Percentiles rank a stretch among this genome's conserved stretches.
These are phyloP conservation scores for Ruditapes philippinarum DNA, from an alignment of 1,140 invertebrate genomes.

Conservation along the genomic window DNA sequence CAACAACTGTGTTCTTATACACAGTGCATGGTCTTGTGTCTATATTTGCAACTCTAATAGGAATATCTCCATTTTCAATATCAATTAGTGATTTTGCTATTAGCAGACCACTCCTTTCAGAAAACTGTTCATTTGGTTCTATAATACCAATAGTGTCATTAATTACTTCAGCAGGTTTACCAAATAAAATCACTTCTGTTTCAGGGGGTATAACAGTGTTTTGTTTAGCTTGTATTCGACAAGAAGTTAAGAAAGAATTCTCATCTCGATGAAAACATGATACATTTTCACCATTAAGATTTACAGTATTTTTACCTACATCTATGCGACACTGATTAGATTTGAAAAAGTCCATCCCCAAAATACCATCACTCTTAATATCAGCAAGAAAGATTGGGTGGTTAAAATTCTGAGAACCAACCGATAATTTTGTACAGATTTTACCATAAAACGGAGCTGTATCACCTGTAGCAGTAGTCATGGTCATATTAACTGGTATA, in stretches of 20 bases:
- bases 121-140: neutral
- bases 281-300: neutral
- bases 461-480: slow-evolving; percentile 40
- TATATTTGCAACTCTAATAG: slow-evolving; percentile 10
- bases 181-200: neutral
- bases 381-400: neutral
- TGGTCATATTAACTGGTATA: slow-evolving; percentile 2
- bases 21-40: neutral
- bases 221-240: neutral
- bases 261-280: neutral
- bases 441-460: slow-evolving; percentile 1
- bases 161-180: neutral
- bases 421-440: neutral
- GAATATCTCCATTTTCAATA: neutral
- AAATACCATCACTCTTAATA: slow-evolving; percentile 33
- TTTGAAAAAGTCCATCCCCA: slow-evolving; percentile 21
- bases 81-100: neutral
- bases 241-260: neutral
- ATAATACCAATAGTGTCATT: neutral
- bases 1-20: slow-evolving; percentile 5
- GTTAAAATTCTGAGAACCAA: neutral
- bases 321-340: neutral
- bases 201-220: slow-evolving; percentile 12
- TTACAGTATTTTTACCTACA: neutral
- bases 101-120: neutral